Percentiles rank a stretch among this genome's conserved stretches.
Conservation (phyloP, 2,797 vertebrate genomes). For the Odontamblyopus rebecca region DNA sequence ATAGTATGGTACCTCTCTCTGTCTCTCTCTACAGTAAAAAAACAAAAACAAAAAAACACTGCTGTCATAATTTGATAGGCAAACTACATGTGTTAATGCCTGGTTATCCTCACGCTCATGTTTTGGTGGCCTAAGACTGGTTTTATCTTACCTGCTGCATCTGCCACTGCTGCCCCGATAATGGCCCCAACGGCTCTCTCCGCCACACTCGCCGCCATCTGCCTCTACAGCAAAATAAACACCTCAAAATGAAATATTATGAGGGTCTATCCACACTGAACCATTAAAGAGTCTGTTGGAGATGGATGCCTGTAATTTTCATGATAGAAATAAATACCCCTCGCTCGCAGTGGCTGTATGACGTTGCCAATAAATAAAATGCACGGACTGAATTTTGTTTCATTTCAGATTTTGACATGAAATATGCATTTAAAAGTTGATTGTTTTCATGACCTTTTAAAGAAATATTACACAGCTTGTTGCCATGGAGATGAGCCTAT, state of each 20-base stretch:
- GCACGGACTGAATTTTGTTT: neutral
- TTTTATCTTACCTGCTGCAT: slow-evolving; percentile 75
- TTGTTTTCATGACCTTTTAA: neutral
- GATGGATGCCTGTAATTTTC: neutral
- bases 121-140: neutral
- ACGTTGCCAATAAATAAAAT: slow-evolving; percentile 1
- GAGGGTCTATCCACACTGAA: neutral
- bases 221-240: slow-evolving; percentile 15
- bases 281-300: slow-evolving; percentile 5
- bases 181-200: slow-evolving; percentile 71
- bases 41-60: neutral
- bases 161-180: slow-evolving; percentile 73
- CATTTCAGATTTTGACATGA: neutral
- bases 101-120: neutral
- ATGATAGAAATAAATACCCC: slow-evolving; percentile 10
- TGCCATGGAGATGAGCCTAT: no score
- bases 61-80: neutral
- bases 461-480: no score
- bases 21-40: no score
- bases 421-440: neutral
- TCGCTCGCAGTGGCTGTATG: neutral
- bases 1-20: no score
- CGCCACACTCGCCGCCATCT: slow-evolving; percentile 61
- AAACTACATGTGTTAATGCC: neutral
- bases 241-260: neutral